Evolutionary conservation across 2,797 vertebrate species (phyloP).

Genomic region (Tympanoctomys barrerae): DNA sequence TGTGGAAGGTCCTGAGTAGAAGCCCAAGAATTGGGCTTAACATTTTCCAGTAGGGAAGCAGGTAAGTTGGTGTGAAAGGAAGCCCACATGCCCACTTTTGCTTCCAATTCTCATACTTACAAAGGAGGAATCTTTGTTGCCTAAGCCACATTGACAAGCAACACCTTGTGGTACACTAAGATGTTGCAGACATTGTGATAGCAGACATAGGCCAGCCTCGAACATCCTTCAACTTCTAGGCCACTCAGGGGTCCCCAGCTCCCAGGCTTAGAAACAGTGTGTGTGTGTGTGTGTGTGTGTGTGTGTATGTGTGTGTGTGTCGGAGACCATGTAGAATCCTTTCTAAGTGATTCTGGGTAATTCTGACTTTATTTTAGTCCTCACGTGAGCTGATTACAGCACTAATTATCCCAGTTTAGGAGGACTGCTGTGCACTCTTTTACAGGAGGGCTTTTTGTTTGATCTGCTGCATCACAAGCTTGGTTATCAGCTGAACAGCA

Average conservation of each 20-base stretch:
- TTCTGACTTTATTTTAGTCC: constrained; percentile 72
- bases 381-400: constrained; percentile 75
- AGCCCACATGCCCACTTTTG: background rate
- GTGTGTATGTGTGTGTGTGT: background rate
- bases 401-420: constrained; percentile 72
- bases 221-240: background rate
- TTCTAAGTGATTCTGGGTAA: constrained; percentile 64
- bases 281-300: background rate
- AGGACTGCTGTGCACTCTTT: constrained; percentile 56
- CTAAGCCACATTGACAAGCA: background rate
- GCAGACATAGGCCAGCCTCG: background rate
- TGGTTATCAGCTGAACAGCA: constrained; percentile 73
- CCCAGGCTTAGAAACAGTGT: background rate
- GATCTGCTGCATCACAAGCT: constrained; percentile 76
- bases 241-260: accelerated
- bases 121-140: background rate
- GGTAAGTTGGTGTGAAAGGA: background rate
- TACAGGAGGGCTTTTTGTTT: constrained; percentile 72
- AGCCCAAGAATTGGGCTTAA: background rate
- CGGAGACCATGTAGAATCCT: background rate
- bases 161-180: background rate
- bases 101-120: constrained; percentile 11
- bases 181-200: background rate
- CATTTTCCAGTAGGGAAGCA: constrained; percentile 33
- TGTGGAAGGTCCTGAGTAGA: constrained; percentile 2